A percentile compares a stretch with the other conserved stretches of the same genome.
Evolutionary conservation across 2,888 invertebrate species (phyloP).

Genomic region (Charanyca ferruginea): DNA sequence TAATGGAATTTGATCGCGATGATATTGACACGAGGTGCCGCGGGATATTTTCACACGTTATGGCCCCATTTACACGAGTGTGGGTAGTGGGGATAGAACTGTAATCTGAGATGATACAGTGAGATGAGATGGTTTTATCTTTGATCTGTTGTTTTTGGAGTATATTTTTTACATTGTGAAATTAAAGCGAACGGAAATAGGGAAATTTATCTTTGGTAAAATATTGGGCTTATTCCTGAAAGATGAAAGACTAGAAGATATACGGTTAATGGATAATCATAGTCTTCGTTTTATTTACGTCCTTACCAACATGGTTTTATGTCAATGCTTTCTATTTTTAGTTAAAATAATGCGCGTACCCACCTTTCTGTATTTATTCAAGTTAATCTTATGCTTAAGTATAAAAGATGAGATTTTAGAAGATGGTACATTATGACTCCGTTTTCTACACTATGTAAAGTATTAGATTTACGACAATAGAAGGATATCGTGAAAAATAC

Average conservation of each 20-base stretch:
- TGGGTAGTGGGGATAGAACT: constrained; percentile 45
- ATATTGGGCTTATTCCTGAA: neutral
- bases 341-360: too few species aligned
- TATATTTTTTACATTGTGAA: constrained; percentile 6
- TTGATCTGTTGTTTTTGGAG: constrained; percentile 29
- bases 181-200: neutral
- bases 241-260: neutral
- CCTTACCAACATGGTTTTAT: too few species aligned
- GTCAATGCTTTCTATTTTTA: too few species aligned
- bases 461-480: constrained; percentile 34
- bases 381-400: too few species aligned
- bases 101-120: constrained; percentile 52
- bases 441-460: constrained; percentile 20
- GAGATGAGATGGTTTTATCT: constrained; percentile 39
- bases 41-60: constrained; percentile 72
- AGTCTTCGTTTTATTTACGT: too few species aligned
- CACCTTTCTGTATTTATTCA: too few species aligned
- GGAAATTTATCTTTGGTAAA: too few species aligned
- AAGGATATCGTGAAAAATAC: constrained; percentile 20
- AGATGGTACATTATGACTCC: constrained; percentile 34
- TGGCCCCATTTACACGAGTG: constrained; percentile 57
- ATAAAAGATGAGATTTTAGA: too few species aligned
- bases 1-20: constrained; percentile 77
- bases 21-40: constrained; percentile 70
- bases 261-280: too few species aligned